Evolutionary conservation across 2,113 vertebrate species (phyloP).

Genomic region (Oryzias celebensis): DNA sequence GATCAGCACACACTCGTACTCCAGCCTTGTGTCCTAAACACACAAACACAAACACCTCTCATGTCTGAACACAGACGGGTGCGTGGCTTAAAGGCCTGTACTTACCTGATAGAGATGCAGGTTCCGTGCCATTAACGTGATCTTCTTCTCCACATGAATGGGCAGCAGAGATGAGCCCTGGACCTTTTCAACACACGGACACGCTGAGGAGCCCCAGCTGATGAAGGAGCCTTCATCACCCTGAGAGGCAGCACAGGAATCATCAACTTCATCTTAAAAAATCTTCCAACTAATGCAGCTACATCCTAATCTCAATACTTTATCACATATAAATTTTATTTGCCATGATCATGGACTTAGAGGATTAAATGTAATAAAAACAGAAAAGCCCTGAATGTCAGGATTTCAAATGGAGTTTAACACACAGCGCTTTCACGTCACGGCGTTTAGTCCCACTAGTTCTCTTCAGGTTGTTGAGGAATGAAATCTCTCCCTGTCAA

Average conservation of each 20-base stretch:
- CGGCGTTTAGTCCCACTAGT: too few relatives aligned
- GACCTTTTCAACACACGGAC: constrained; percentile 91
- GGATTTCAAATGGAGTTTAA: too few relatives aligned
- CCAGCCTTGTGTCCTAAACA: constrained; percentile 84
- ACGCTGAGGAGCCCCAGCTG: constrained; percentile 82
- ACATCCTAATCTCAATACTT: too few relatives aligned
- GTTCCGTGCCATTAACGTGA: constrained; percentile 87
- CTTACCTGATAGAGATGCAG: constrained; percentile 90
- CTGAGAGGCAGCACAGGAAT: constrained; percentile 43
- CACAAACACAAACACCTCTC: not conserved
- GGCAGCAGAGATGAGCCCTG: constrained; percentile 86
- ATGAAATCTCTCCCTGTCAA: too few relatives aligned
- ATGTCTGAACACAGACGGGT: not conserved
- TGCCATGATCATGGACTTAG: too few relatives aligned
- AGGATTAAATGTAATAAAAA: too few relatives aligned
- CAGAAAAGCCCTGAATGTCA: too few relatives aligned
- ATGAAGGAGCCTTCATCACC: constrained; percentile 79
- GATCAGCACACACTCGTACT: constrained; percentile 88
- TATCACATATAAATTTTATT: too few relatives aligned
- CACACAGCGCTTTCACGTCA: too few relatives aligned
- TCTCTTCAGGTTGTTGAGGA: too few relatives aligned
- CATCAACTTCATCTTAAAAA: not conserved
- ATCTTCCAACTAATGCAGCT: not conserved
- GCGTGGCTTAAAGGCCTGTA: not conserved
- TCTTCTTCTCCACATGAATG: constrained; percentile 83